These are phyloP conservation scores for Hypselothyrea guttata DNA, from an alignment of 2,888 invertebrate genomes.

Conservation along the genomic window DNA sequence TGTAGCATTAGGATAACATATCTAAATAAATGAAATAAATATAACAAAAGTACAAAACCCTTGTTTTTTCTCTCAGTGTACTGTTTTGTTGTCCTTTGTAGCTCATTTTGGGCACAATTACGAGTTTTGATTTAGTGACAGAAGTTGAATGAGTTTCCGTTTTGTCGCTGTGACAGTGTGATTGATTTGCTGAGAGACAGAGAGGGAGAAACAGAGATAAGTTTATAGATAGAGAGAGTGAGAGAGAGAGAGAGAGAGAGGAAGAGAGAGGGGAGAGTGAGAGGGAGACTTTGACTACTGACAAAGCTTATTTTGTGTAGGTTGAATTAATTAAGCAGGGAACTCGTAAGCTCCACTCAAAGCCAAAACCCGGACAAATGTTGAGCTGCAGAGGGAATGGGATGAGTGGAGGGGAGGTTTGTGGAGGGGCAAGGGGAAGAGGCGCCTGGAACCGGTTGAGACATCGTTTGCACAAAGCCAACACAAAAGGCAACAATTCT, in stretches of 20 bases:
- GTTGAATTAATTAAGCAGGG: constrained; percentile 64
- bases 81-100: too few relatives aligned
- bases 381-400: not conserved
- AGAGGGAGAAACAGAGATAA: not conserved
- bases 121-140: constrained; percentile 37
- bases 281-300: constrained; percentile 29
- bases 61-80: too few relatives aligned
- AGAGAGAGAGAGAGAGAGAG: not conserved
- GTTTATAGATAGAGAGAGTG: not conserved
- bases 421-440: too few relatives aligned
- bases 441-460: constrained; percentile 43
- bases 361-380: not conserved
- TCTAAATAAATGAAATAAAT: too few relatives aligned
- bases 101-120: too few relatives aligned
- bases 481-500: constrained; percentile 78
- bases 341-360: constrained; percentile 3
- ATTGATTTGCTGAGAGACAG: constrained; percentile 34
- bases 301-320: constrained; percentile 48
- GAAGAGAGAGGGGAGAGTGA: constrained; percentile 3
- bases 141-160: not conserved
- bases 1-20: too few relatives aligned
- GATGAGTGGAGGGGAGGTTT: constrained; percentile 2
- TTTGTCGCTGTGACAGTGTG: constrained; percentile 38
- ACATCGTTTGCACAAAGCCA: constrained; percentile 71
- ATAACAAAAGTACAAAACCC: too few relatives aligned